These are phyloP conservation scores for Actinostola sp. DNA, from an alignment of 92 coral and sea anemone species.

Conservation along the genomic window DNA sequence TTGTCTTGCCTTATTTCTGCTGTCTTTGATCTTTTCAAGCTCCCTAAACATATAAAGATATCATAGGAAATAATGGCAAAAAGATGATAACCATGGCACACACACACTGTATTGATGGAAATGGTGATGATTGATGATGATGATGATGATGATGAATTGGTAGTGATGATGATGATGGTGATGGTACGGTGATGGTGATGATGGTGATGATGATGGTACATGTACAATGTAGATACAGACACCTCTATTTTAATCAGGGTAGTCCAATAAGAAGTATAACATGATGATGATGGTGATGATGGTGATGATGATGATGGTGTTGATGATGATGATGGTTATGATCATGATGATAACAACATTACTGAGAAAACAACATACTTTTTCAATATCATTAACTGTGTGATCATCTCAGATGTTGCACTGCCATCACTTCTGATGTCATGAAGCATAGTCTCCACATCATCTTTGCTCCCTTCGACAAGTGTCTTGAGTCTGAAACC, in stretches of 20 bases:
- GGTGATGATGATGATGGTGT: neutral
- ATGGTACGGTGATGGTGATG: neutral
- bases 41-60: slow-evolving; percentile 26
- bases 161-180: too few relatives aligned
- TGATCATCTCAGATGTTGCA: slow-evolving; percentile 72
- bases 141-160: too few relatives aligned
- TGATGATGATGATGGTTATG: neutral
- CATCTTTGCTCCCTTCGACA: slow-evolving; percentile 72
- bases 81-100: too few relatives aligned
- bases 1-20: slow-evolving; percentile 60
- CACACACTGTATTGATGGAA: too few relatives aligned
- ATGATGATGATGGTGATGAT: too few relatives aligned
- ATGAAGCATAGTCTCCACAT: slow-evolving; percentile 83
- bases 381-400: slow-evolving; percentile 82
- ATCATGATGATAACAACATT: neutral
- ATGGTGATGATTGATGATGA: too few relatives aligned
- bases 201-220: neutral
- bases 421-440: slow-evolving; percentile 57
- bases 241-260: too few relatives aligned
- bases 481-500: slow-evolving; percentile 61
- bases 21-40: slow-evolving; percentile 53
- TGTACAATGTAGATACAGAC: neutral
- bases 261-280: too few relatives aligned
- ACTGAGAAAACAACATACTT: slow-evolving; percentile 40
- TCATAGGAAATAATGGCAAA: neutral